Evolutionary conservation across 2,888 invertebrate genomes (phyloP), one percentile per base, ranked within the genome.

Genomic region (Cosmopolites sordidus): DNA sequence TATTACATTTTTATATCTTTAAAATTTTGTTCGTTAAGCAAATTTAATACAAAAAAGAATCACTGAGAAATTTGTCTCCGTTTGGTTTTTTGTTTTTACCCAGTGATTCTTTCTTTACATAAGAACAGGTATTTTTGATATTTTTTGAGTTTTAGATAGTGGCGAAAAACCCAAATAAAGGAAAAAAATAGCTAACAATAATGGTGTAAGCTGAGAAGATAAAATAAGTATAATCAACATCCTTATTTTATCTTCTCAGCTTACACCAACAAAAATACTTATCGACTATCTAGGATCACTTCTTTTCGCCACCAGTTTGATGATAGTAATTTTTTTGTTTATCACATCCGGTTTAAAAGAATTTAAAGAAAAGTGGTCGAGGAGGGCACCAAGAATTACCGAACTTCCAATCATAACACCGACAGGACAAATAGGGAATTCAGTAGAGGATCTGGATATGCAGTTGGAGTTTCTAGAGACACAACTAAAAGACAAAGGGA

Each of bases 361-460:
- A 12, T 65, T 69, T 45, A 64, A 63, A 16, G 60, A 60, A 9
- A 53, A 53, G 6, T 56, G 51, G 38, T 3, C 39, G 12, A 37
- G 11, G 8, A 54, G 48, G 33, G 45, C 53, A 3, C 59, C 62
- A 0, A 59, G 51, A 45, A 59, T 60, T 9, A 62, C 65, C 0
- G 60, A 64, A 16, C 48, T 69, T 3, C 70, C 71, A 8, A 59
- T 71, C 15, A 58, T 66, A 5, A 64, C 65, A 0, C 51, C 60
- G 6, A 61, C 58, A n/a, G 66, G 66, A 15, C 62, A 66, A 41
- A 62, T 70, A 1, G 61, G 70, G 2, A 62, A 66, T 27, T 64
- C 66, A 0, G 64, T 67, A 1, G 71, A 71, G 51, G 71, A 73
- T 17, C 39, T 73, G 43, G 69, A 70, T 37, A 63, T 64, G 18